phyloP scores from a whole-genome alignment of 2,113 vertebrate genomes.

The Loxodonta africana region DNA sequence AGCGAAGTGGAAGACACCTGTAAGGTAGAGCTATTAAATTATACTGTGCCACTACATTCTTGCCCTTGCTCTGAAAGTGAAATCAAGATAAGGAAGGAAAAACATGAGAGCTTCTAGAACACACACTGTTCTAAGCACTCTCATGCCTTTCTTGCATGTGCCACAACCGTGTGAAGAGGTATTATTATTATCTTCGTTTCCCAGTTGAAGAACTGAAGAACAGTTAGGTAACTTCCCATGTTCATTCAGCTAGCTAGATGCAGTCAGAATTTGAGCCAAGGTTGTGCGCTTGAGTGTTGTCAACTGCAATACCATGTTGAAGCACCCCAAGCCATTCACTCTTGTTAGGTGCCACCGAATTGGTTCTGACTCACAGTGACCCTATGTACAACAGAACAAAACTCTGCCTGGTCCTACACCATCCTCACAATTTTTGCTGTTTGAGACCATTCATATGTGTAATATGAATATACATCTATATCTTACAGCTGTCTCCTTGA shows the following conservation, averaged over 20 bases:
- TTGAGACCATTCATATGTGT: not conserved
- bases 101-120: not conserved
- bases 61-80: not conserved
- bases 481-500: not conserved
- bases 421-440: not conserved
- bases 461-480: not conserved
- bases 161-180: not conserved
- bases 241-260: not conserved
- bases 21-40: not conserved
- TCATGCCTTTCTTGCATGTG: not conserved
- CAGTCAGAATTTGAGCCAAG: not conserved
- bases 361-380: too few species aligned
- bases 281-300: not conserved
- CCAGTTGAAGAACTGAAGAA: not conserved
- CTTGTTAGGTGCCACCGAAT: too few species aligned
- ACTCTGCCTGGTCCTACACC: not conserved
- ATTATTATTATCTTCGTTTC: not conserved
- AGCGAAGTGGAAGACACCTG: not conserved
- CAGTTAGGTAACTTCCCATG: not conserved
- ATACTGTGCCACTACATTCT: not conserved
- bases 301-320: not conserved
- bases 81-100: not conserved
- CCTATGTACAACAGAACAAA: too few species aligned
- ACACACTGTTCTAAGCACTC: not conserved
- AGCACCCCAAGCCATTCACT: not conserved